Evolutionary conservation across 2,113 vertebrate genomes (phyloP), one percentile per base, ranked within the genome.

Genomic region (Nerophis ophidion): DNA sequence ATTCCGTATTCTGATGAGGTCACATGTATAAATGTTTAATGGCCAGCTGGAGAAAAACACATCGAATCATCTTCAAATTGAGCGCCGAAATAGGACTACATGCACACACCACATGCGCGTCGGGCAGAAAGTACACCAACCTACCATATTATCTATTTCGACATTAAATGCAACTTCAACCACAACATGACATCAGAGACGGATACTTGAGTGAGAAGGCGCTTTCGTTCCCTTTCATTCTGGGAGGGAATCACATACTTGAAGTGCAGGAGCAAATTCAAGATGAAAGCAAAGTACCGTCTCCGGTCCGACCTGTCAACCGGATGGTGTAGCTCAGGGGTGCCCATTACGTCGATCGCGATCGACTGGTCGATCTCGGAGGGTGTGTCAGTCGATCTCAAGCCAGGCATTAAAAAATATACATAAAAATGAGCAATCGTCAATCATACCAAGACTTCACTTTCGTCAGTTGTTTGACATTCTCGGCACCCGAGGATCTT

Each of bases 181-280:
- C 60, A 66, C 69, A 66, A 68, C 68, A 71, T 72, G 57, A 65
- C 74, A 62, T 66, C 66, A 78, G 77, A 83, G 73, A 65, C 57
- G 47, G 35, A 68, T 49, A 45, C 50, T 56, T 61, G 71, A 72
- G 65, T 61, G 57, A 68, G 66, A 64, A 56, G 71, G 68, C 68
- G 52, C 59, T 68, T 76, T 48, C 60, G 64, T 68, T 82, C 72
- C 63, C 74, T 55, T 60, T 72, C 71, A 58, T 57, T 63, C 57
- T 59, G 73, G 71, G 38, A 78, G 64, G 71, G 75, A 82, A 75
- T 82, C 63, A 6, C 63, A 6, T 56, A 56, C 34, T 76, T 71
- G 70, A 80, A 77, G 71, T 71, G 73, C 47, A 63, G 76, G 68
- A 70, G 74, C 77, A 77, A 61, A 71, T 82, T 83, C 64, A 50